Evolutionary conservation across 1,140 invertebrate species (phyloP).

Genomic region (Gyrodactylus salaris): DNA sequence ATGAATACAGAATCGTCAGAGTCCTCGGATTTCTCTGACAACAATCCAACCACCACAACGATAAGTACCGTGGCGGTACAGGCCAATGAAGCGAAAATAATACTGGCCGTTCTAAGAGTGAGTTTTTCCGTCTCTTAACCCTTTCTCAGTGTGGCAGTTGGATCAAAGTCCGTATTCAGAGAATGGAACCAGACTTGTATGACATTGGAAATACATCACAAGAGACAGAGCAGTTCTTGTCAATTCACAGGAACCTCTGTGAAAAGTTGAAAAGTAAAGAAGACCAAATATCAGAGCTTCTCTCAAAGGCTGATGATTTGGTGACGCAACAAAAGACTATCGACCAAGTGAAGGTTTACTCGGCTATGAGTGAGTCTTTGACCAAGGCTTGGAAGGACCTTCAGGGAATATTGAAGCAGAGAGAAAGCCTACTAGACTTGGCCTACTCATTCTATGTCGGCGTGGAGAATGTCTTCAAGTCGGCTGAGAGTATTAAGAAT

Average conservation of each 20-base stretch:
- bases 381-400: slow-evolving; percentile 54
- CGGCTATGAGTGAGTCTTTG: slow-evolving; percentile 56
- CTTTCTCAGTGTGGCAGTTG: slow-evolving; percentile 40
- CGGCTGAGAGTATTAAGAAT: neutral
- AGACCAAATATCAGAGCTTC: slow-evolving; percentile 51
- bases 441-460: neutral
- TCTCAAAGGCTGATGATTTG: slow-evolving; percentile 44
- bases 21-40: slow-evolving; percentile 7
- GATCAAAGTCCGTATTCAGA: slow-evolving; percentile 45
- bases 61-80: slow-evolving; percentile 61
- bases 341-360: slow-evolving; percentile 33
- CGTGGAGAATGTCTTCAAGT: neutral
- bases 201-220: slow-evolving; percentile 37
- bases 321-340: slow-evolving; percentile 34
- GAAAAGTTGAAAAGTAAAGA: slow-evolving; percentile 52
- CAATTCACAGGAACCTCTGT: slow-evolving; percentile 45
- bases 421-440: slow-evolving; percentile 30
- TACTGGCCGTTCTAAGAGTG: slow-evolving; percentile 57
- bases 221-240: slow-evolving; percentile 36
- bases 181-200: slow-evolving; percentile 45
- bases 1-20: neutral
- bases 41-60: slow-evolving; percentile 31
- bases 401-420: slow-evolving; percentile 37
- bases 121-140: slow-evolving; percentile 18
- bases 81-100: slow-evolving; percentile 44